Percentiles rank a stretch among this genome's conserved stretches.
Evolutionary conservation across 1,140 invertebrate genomes (phyloP).

Genomic region (Achroia grisella): DNA sequence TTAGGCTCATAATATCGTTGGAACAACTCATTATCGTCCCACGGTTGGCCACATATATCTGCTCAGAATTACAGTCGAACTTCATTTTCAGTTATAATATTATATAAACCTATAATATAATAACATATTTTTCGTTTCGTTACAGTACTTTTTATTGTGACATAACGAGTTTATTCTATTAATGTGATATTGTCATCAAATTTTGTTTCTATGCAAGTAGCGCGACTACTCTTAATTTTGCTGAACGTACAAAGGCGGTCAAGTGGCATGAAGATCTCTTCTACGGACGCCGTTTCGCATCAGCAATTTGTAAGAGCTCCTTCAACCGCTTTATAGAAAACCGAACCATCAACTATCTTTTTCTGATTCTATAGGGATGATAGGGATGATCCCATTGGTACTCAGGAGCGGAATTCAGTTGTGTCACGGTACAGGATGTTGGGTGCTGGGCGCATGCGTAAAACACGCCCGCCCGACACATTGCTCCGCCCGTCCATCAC

Average conservation of each 20-base stretch:
- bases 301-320: conserved; percentile 49
- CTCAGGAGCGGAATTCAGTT: conserved; percentile 27
- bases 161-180: conserved; percentile 37
- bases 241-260: conserved; percentile 44
- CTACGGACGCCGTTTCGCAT: conserved; percentile 29
- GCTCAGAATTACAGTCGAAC: too few relatives aligned
- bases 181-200: too few relatives aligned
- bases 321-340: conserved; percentile 31
- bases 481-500: conserved; percentile 52
- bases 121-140: too few relatives aligned
- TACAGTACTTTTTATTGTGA: conserved; percentile 2
- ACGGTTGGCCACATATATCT: too few relatives aligned
- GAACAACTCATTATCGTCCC: too few relatives aligned
- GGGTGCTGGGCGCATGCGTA: conserved; percentile 48
- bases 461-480: conserved; percentile 32
- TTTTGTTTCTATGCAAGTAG: too few relatives aligned
- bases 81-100: too few relatives aligned
- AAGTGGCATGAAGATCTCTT: conserved; percentile 47
- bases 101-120: too few relatives aligned
- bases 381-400: conserved; percentile 43
- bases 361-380: conserved; percentile 43
- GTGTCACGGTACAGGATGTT: conserved; percentile 33
- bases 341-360: conserved; percentile 36
- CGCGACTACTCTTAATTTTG: conserved; percentile 39
- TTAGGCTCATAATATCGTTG: too few relatives aligned